phyloP scores from a whole-genome alignment of 2,888 invertebrate species.

The Andrena trimmerana region DNA sequence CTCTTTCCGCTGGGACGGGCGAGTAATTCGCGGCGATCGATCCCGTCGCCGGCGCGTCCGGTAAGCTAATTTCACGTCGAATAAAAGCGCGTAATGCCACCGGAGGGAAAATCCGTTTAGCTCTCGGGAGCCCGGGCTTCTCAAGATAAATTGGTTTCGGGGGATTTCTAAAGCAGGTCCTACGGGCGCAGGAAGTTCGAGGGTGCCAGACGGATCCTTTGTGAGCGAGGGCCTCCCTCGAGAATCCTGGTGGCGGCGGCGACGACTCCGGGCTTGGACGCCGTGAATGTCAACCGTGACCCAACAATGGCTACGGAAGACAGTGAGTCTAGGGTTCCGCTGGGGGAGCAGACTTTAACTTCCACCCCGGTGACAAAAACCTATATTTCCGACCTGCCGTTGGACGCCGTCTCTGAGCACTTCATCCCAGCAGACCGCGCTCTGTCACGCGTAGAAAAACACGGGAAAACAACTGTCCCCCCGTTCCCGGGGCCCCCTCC shows the following conservation, averaged over 20 bases:
- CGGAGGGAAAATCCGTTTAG: constrained; percentile 81
- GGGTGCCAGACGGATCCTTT: constrained; percentile 71
- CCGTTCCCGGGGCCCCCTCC: background rate
- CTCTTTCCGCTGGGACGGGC: constrained; percentile 9
- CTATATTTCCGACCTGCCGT: constrained; percentile 57
- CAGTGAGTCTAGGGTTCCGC: constrained; percentile 52
- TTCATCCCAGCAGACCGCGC: constrained; percentile 21
- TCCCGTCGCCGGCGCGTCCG: constrained; percentile 47
- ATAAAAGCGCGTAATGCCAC: constrained; percentile 78
- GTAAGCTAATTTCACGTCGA: constrained; percentile 80
- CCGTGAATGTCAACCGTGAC: constrained; percentile 78
- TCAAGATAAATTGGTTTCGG: constrained; percentile 82
- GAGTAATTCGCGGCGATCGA: constrained; percentile 64
- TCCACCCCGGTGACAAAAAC: constrained; percentile 52
- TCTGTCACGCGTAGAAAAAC: constrained; percentile 13
- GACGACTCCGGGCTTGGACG: constrained; percentile 63
- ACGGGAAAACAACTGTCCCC: constrained; percentile 1
- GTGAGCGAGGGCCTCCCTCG: constrained; percentile 64
- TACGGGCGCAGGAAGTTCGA: constrained; percentile 71
- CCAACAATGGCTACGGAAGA: constrained; percentile 71
- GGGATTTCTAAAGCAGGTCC: constrained; percentile 81
- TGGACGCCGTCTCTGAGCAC: constrained; percentile 17
- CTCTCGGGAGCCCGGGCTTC: constrained; percentile 73
- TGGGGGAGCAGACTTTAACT: constrained; percentile 56
- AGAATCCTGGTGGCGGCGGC: constrained; percentile 54